Evolutionary conservation across 2,113 vertebrate genomes (phyloP).

Genomic region (Equus quagga): DNA sequence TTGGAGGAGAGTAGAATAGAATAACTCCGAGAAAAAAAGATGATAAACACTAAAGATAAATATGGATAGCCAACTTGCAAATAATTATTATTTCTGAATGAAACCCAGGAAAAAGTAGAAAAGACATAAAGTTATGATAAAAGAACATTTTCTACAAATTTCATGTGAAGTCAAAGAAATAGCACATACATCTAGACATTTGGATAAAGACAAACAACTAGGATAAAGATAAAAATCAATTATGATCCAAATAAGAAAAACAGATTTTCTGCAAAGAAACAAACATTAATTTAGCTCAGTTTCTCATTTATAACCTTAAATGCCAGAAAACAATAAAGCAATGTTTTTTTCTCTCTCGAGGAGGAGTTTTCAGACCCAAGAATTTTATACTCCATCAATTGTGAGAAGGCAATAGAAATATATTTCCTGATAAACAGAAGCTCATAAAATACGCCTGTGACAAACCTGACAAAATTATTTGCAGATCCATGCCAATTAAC

Average conservation of each 20-base stretch:
- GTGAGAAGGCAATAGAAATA: background rate
- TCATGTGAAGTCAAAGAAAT: conserved; percentile 18
- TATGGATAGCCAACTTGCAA: background rate
- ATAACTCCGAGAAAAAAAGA: background rate
- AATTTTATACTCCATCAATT: conserved; percentile 38
- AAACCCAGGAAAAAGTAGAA: background rate
- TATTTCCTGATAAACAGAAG: background rate
- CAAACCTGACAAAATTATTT: background rate
- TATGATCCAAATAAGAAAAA: conserved; percentile 62
- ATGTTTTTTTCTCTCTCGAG: conserved; percentile 16
- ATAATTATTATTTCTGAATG: conserved; percentile 17
- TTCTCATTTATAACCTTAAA: conserved; percentile 67
- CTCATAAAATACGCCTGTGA: background rate
- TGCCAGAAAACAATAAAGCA: conserved; percentile 49
- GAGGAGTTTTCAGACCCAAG: background rate
- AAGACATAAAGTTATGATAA: background rate
- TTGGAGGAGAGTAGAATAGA: background rate
- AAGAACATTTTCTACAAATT: conserved; percentile 19
- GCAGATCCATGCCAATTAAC: background rate
- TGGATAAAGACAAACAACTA: conserved; percentile 63
- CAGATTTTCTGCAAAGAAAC: conserved; percentile 66
- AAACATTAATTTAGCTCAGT: conserved; percentile 65
- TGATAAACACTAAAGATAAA: background rate
- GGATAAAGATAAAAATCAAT: conserved; percentile 70
- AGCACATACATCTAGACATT: conserved; percentile 47